Conservation (phyloP, 2,113 vertebrate species). For the Ceuthmochares aereus region DNA sequence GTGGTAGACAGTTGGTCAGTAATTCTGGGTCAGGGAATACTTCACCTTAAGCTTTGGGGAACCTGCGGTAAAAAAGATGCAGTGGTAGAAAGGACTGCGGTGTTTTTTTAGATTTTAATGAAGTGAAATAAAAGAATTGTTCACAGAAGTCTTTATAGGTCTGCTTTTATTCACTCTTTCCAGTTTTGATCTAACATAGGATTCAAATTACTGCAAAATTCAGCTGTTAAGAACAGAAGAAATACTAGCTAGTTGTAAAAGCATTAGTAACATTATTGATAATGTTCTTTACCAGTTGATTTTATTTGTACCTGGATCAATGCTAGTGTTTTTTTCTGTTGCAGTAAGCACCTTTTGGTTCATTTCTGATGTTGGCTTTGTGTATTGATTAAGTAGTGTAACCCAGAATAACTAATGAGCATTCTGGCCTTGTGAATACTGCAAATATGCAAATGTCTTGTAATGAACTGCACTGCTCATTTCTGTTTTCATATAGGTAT, state of each 20-base stretch:
- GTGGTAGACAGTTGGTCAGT: not conserved
- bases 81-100: not conserved
- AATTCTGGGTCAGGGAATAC: not conserved
- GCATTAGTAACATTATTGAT: not conserved
- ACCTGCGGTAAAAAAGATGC: not conserved
- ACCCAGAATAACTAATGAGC: not conserved
- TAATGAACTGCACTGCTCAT: not conserved
- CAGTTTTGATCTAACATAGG: not conserved
- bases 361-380: not conserved
- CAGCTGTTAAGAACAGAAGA: not conserved
- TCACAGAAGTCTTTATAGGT: not conserved
- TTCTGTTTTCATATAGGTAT: not conserved
- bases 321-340: not conserved
- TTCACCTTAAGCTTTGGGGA: not conserved
- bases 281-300: not conserved
- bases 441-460: not conserved
- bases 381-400: not conserved
- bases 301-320: not conserved
- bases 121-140: not conserved
- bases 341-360: not conserved
- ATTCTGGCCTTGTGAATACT: not conserved
- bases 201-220: not conserved
- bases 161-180: not conserved
- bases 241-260: not conserved
- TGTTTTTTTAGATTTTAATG: not conserved